Conservation (phyloP, 2,888 invertebrate species). For the Athripsodes cinereus region DNA sequence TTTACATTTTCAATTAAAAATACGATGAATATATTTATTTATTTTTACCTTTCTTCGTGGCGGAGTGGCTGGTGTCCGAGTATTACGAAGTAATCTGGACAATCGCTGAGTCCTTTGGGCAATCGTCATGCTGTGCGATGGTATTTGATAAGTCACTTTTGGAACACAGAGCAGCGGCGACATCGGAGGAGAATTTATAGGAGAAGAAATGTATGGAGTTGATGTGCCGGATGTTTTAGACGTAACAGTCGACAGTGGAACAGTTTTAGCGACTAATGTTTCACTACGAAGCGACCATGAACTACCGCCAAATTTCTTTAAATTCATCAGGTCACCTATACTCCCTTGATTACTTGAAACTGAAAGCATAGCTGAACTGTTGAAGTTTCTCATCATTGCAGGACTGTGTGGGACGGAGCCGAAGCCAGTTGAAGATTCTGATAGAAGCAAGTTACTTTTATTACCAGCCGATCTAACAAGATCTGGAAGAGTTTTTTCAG, state of each 20-base stretch:
- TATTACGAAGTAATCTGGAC: slow-evolving; percentile 60
- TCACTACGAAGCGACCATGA: slow-evolving; percentile 68
- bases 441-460: slow-evolving; percentile 39
- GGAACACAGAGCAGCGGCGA: slow-evolving; percentile 5
- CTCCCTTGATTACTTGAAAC: slow-evolving; percentile 53
- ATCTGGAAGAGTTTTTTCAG: slow-evolving; percentile 35
- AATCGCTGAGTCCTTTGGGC: slow-evolving; percentile 64
- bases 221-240: slow-evolving; percentile 42
- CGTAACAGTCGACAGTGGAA: slow-evolving; percentile 67
- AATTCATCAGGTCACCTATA: slow-evolving; percentile 75
- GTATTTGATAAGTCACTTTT: slow-evolving; percentile 14
- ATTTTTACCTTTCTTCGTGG: slow-evolving; percentile 22
- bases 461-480: slow-evolving; percentile 44
- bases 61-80: slow-evolving; percentile 46
- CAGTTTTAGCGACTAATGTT: slow-evolving; percentile 62
- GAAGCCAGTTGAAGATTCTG: slow-evolving; percentile 32
- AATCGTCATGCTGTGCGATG: slow-evolving; percentile 54
- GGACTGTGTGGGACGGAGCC: slow-evolving; percentile 50
- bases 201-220: slow-evolving; percentile 33
- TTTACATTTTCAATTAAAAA: too few relatives aligned
- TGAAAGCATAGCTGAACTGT: slow-evolving; percentile 38
- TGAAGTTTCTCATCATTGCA: slow-evolving; percentile 42
- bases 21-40: too few relatives aligned
- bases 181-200: slow-evolving; percentile 11
- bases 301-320: slow-evolving; percentile 64